Percentiles rank a stretch among this genome's conserved stretches.
phyloP scores from a whole-genome alignment of 2,797 vertebrate species.

The Pseudochromis fuscus region DNA sequence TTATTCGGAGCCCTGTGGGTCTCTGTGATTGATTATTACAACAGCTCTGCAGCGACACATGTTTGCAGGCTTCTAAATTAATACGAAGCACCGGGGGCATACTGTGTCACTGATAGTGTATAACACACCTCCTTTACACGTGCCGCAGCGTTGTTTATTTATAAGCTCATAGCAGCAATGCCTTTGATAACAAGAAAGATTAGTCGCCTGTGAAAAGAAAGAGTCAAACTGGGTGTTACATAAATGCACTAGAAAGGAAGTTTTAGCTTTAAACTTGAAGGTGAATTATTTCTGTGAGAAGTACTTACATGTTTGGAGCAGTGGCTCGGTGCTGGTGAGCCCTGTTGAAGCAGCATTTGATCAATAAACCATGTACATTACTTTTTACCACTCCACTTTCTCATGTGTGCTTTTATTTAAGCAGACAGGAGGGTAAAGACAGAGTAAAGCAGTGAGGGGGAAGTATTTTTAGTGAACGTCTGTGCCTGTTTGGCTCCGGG shows the following conservation, averaged over 20 bases:
- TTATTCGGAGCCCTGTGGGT: constrained; percentile 6
- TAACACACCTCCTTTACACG: constrained; percentile 7
- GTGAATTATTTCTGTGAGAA: constrained; percentile 22
- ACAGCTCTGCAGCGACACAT: constrained; percentile 19
- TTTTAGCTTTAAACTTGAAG: constrained; percentile 33
- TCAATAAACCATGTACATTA: constrained; percentile 42
- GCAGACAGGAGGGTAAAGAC: constrained; percentile 23
- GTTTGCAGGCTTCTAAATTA: constrained; percentile 33
- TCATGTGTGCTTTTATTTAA: constrained; percentile 26
- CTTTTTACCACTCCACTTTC: constrained; percentile 4
- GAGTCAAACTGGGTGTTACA: background rate
- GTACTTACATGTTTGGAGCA: constrained; percentile 5
- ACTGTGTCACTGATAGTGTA: constrained; percentile 25
- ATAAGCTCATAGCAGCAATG: background rate
- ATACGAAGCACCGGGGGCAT: constrained; percentile 23
- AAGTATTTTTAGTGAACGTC: constrained; percentile 57
- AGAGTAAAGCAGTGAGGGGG: constrained; percentile 20
- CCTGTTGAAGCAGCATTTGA: constrained; percentile 15
- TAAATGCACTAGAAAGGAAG: background rate
- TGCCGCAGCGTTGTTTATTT: constrained; percentile 31
- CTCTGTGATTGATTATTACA: constrained; percentile 50
- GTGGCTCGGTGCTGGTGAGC: background rate
- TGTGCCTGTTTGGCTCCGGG: constrained; percentile 40
- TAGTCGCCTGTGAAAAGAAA: constrained; percentile 2
- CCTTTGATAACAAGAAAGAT: constrained; percentile 16